phyloP scores from a whole-genome alignment of 2,113 vertebrate species.

The Chaetorhynchus papuensis region DNA sequence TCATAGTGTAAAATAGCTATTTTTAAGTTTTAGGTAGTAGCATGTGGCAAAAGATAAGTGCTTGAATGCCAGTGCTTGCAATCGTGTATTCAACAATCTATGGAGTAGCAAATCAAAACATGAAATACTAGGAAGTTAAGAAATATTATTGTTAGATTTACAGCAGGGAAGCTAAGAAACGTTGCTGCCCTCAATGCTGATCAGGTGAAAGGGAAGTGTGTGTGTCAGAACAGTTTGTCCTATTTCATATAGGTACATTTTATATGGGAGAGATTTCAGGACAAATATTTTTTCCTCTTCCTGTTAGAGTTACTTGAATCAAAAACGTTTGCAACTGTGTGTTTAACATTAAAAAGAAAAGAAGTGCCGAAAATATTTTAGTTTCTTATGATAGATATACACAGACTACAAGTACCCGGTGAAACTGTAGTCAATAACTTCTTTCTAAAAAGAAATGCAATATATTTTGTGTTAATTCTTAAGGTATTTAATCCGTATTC shows the following conservation, averaged over 20 bases:
- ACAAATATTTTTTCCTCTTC: not conserved
- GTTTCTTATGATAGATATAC: not conserved
- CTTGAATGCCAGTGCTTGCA: not conserved
- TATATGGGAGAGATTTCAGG: not conserved
- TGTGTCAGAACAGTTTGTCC: not conserved
- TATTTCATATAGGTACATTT: not conserved
- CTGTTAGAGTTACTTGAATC: not conserved
- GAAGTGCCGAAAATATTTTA: not conserved
- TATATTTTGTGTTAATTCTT: not conserved
- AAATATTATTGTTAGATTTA: not conserved
- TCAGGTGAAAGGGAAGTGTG: not conserved
- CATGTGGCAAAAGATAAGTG: not conserved
- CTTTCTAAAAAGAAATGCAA: not conserved
- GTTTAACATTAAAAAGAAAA: not conserved
- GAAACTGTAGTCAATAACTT: not conserved
- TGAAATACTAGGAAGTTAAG: not conserved
- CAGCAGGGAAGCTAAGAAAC: not conserved
- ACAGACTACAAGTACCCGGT: not conserved
- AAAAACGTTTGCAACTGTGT: not conserved
- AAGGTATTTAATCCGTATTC: not conserved
- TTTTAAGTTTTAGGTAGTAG: not conserved
- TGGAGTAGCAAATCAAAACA: not conserved
- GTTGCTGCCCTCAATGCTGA: not conserved
- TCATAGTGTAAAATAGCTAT: not conserved
- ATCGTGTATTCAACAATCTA: not conserved